Conservation (phyloP, 1,140 invertebrate genomes). For the Penaeus japonicus region DNA sequence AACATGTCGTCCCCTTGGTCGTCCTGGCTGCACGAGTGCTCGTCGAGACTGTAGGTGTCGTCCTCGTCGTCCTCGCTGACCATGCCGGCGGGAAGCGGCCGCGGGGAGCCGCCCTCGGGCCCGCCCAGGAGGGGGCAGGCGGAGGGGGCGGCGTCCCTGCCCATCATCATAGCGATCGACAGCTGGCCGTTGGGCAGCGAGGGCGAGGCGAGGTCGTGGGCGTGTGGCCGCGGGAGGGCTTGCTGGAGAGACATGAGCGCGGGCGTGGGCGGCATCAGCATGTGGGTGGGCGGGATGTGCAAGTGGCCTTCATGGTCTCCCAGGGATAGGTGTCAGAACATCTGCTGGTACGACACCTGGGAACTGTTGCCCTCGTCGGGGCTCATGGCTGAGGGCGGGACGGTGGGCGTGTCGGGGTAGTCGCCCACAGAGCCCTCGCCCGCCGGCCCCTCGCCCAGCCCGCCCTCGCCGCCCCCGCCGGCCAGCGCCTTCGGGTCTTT, state of each 20-base stretch:
- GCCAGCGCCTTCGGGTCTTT: slow-evolving; percentile 51
- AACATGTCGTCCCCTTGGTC: not conserved
- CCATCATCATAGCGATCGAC: not conserved
- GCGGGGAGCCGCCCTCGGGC: not conserved
- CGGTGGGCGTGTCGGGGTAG: slow-evolving; percentile 51
- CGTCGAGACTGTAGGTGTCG: slow-evolving; percentile 30
- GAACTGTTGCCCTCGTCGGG: slow-evolving; percentile 55
- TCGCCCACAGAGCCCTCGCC: slow-evolving; percentile 45
- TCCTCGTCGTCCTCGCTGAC: slow-evolving; percentile 25
- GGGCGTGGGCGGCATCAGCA: not conserved
- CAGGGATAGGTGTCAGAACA: slow-evolving; percentile 51
- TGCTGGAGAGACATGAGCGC: slow-evolving; percentile 26
- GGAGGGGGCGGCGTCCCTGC: not conserved
- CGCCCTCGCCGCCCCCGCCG: slow-evolving; percentile 48
- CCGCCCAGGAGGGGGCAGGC: not conserved
- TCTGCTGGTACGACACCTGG: slow-evolving; percentile 54
- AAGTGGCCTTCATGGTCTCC: slow-evolving; percentile 16
- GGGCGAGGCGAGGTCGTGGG: not conserved
- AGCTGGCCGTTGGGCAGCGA: not conserved
- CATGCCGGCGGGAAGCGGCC: not conserved
- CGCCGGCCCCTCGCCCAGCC: slow-evolving; percentile 23
- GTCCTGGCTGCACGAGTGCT: slow-evolving; percentile 35
- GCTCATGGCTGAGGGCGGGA: slow-evolving; percentile 56
- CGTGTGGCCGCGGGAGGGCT: slow-evolving; percentile 27
- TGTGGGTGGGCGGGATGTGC: not conserved